phyloP scores from a whole-genome alignment of 2,888 invertebrate genomes.

The Bugula neritina region DNA sequence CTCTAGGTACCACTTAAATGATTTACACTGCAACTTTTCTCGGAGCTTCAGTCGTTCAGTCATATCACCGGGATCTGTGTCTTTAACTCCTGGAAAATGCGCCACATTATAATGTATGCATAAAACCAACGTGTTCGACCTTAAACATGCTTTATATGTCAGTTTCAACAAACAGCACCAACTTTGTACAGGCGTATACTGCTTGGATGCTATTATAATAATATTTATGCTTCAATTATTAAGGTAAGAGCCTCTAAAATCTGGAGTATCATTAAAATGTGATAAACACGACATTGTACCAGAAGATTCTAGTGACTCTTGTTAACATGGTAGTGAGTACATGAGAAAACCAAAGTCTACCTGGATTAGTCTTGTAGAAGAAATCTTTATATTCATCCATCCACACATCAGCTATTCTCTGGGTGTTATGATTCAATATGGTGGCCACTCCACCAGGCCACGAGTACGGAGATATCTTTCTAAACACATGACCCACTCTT shows the following conservation, averaged over 20 bases:
- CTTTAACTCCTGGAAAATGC: constrained; percentile 41
- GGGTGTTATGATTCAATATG: constrained; percentile 89
- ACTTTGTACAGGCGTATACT: not conserved
- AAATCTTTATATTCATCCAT: constrained; percentile 94
- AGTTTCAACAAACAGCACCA: not conserved
- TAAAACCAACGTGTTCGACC: not conserved
- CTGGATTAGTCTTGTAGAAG: constrained; percentile 52
- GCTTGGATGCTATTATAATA: not conserved
- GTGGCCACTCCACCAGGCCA: constrained; percentile 88
- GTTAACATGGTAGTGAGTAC: too few relatives aligned
- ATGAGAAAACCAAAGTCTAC: constrained; percentile 35
- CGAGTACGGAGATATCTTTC: constrained; percentile 78
- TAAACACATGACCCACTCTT: constrained; percentile 53
- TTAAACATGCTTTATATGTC: not conserved
- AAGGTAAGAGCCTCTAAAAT: too few relatives aligned
- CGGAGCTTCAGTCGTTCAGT: constrained; percentile 71
- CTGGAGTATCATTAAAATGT: too few relatives aligned
- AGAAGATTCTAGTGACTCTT: too few relatives aligned
- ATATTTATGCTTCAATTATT: too few relatives aligned
- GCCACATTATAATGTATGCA: not conserved
- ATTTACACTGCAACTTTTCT: constrained; percentile 82
- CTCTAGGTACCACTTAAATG: constrained; percentile 95
- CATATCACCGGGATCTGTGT: constrained; percentile 68
- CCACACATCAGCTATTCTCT: constrained; percentile 98
- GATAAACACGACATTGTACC: too few relatives aligned